Evolutionary conservation across 2,113 vertebrate species (phyloP).

Genomic region (Rhabdomys dilectus): DNA sequence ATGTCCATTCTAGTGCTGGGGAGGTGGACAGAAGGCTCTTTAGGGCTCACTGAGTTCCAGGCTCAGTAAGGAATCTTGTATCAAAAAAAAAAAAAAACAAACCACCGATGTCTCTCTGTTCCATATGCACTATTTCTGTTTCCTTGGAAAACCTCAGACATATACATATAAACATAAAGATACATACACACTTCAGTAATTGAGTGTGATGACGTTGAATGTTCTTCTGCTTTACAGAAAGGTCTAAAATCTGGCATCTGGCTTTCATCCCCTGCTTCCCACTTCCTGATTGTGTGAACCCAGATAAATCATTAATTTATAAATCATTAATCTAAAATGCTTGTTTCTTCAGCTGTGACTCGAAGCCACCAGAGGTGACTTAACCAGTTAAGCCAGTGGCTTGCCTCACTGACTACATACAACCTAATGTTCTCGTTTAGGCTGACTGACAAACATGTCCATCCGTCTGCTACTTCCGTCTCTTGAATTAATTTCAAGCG

Average conservation of each 20-base stretch:
- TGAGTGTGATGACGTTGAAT: background rate
- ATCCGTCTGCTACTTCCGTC: background rate
- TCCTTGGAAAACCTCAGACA: background rate
- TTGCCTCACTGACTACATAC: background rate
- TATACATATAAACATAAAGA: background rate
- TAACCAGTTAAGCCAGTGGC: slow-evolving; percentile 18
- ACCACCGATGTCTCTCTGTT: background rate
- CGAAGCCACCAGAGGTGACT: background rate
- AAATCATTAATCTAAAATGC: slow-evolving; percentile 30
- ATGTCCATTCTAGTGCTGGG: background rate
- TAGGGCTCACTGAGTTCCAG: background rate
- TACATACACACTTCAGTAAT: background rate
- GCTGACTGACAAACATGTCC: slow-evolving; percentile 14
- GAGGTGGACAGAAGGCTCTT: background rate
- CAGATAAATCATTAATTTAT: slow-evolving; percentile 34
- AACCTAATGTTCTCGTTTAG: background rate
- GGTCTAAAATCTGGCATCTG: slow-evolving; percentile 6
- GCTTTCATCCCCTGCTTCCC: background rate
- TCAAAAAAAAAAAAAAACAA: background rate
- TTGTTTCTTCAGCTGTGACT: slow-evolving; percentile 1
- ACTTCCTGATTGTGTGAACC: background rate
- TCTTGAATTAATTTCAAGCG: slow-evolving; percentile 17
- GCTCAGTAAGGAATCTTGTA: background rate
- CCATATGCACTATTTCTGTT: background rate
- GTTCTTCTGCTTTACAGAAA: background rate